These are phyloP conservation scores for Myiagra hebetior DNA, from an alignment of 2,113 vertebrate genomes.

Conservation along the genomic window DNA sequence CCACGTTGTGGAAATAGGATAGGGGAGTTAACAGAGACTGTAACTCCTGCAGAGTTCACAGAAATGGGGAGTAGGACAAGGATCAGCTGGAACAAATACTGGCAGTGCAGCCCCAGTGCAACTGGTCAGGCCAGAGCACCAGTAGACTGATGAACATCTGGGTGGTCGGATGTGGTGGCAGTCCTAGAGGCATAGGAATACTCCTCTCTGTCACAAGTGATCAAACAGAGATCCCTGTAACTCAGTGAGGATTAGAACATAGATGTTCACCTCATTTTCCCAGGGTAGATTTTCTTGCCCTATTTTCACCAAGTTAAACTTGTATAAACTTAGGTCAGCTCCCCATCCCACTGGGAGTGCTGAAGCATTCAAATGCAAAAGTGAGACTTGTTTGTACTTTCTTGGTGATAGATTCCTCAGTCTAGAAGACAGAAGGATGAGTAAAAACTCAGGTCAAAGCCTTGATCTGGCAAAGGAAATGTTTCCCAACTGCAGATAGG, in stretches of 20 bases:
- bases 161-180: background rate
- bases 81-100: background rate
- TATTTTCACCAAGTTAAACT: background rate
- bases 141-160: fast-evolving
- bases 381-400: background rate
- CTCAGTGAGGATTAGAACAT: background rate
- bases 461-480: background rate
- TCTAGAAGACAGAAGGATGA: background rate
- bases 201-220: background rate
- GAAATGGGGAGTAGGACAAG: background rate
- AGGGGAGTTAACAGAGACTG: background rate
- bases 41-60: background rate
- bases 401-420: background rate
- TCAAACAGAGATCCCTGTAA: background rate
- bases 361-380: background rate
- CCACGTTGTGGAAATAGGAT: background rate
- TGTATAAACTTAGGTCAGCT: background rate
- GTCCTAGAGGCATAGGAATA: background rate
- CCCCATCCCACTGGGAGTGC: background rate
- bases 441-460: background rate
- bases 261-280: background rate
- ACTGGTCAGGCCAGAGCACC: background rate
- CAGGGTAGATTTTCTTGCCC: background rate
- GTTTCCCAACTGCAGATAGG: background rate
- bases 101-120: background rate